Percentiles rank a stretch among this genome's conserved stretches.
Conservation (phyloP, 2,113 vertebrate species). For the Zeus faber region DNA sequence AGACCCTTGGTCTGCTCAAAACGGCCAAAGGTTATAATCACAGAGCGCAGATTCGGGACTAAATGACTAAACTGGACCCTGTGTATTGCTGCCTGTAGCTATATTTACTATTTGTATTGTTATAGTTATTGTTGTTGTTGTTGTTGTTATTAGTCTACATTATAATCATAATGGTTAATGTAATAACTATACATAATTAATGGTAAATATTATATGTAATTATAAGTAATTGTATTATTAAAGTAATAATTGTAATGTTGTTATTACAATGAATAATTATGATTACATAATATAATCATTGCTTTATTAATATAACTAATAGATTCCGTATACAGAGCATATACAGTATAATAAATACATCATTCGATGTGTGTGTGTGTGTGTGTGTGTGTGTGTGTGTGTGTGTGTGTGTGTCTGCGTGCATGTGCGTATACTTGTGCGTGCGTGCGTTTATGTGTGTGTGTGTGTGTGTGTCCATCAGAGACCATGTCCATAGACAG, state of each 20-base stretch:
- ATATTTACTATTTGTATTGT: too few relatives aligned
- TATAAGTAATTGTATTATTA: neutral
- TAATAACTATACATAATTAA: too few relatives aligned
- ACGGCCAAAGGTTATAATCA: too few relatives aligned
- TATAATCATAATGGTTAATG: too few relatives aligned
- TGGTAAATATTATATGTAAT: too few relatives aligned
- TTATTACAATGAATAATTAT: neutral
- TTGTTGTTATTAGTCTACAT: too few relatives aligned
- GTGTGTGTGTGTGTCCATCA: slow-evolving; percentile 42
- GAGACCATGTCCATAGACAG: slow-evolving; percentile 93
- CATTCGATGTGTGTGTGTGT: slow-evolving; percentile 1
- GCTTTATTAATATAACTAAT: too few relatives aligned
- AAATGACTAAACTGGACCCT: too few relatives aligned
- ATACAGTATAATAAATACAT: neutral
- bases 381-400: neutral
- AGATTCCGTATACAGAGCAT: neutral
- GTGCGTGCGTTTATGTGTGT: slow-evolving; percentile 13
- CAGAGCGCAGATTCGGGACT: too few relatives aligned
- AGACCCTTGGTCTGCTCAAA: too few relatives aligned
- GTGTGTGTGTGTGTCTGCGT: neutral
- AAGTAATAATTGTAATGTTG: neutral
- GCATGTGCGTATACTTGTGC: neutral
- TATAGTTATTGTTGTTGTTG: too few relatives aligned
- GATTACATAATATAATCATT: neutral
- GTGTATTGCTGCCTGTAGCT: too few relatives aligned